Conservation (phyloP, 92 coral and sea anemone species). For the Epizoanthus stellaris region DNA sequence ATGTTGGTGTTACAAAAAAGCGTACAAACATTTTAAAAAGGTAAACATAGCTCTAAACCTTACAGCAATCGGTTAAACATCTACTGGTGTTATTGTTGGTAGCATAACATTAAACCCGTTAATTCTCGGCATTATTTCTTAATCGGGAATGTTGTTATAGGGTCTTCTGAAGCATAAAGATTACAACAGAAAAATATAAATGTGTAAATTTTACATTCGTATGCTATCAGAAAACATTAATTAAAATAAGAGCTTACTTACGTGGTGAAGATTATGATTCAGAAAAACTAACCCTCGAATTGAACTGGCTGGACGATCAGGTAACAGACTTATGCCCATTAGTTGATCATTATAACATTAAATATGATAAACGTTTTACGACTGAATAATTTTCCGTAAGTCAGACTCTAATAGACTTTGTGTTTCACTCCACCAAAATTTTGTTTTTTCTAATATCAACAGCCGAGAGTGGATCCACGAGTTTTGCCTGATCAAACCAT, state of each 20-base stretch:
- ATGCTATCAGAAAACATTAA: constrained; percentile 12
- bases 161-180: background rate
- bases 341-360: constrained; percentile 8
- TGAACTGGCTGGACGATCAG: constrained; percentile 1
- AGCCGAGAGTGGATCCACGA: no score
- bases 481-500: no score
- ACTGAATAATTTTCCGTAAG: background rate
- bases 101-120: constrained; percentile 42
- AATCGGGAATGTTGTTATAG: constrained; percentile 29
- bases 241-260: constrained; percentile 14
- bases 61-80: background rate
- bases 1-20: constrained; percentile 10
- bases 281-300: background rate
- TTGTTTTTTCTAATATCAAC: no score
- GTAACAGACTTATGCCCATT: constrained; percentile 11
- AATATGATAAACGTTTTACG: background rate
- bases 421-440: no score
- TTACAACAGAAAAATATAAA: background rate
- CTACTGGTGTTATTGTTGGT: constrained; percentile 1
- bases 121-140: constrained; percentile 16
- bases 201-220: constrained; percentile 1
- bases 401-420: no score
- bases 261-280: background rate
- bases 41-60: background rate
- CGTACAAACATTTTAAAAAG: constrained; percentile 24